Base-by-base conservation (phyloP, 2,797 vertebrate species). In the Centropyge bicolor region DNA sequence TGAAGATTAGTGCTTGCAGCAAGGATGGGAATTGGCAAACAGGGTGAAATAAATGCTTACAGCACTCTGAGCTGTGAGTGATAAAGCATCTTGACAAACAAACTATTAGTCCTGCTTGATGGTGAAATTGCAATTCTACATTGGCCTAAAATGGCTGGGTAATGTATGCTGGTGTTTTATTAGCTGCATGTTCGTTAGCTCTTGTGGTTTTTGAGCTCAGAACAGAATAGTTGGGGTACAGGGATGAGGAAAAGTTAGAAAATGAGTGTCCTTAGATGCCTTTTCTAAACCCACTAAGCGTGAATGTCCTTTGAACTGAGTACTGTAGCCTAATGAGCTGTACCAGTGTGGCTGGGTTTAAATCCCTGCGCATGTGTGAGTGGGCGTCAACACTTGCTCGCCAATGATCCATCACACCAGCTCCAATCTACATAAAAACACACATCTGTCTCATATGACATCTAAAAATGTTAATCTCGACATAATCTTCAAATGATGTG, bases 1-100 rank as follows among this genome's bases (percentile, higher is more conserved):
- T 80, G 62, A 88, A 81, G 80, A 87, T 85, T 81, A 66, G 82
- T 74, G 72, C 84, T 79, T 48, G 49, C 54, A 63, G 80, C 66
- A 31, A 64, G 35, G 62, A 81, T 56, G 6, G 55, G 17, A 74
- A 80, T 86, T 85, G 80, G 84, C 59, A 86, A 86, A 78, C 57
- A 45, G 38, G 81, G 70, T 70, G 27, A 81, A 84, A 86, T 84
- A 70, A 86, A 90, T 67, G 68, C 81, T 78, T 49, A 40, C 45
- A 73, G 63, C 83, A 51, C 24, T 12, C 57, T 46, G 66, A 76
- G 72, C 71, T 24, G 70, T 41, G 69, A 69, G 71, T 57, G 78
- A 84, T 88, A 74, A 78, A 85, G 70, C 66, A 77, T 73, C 77
- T 61, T 67, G 64, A 85, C 66, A 78, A 81, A 76, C 27, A 3